Evolutionary conservation across 2,113 vertebrate genomes (phyloP).

Genomic region (Fulica atra): DNA sequence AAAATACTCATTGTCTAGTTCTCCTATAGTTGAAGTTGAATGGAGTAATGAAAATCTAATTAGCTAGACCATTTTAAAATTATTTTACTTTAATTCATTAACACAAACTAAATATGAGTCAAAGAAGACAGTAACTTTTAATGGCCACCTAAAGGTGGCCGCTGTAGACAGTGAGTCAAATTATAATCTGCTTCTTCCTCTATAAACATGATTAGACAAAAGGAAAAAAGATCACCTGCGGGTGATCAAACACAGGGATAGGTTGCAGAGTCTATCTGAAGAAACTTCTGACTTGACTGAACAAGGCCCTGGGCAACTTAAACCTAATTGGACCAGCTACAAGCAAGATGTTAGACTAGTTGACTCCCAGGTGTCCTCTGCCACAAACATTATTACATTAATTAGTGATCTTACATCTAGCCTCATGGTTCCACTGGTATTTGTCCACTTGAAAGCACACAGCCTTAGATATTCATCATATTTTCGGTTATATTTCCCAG

Average conservation of each 20-base stretch:
- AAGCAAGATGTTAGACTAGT: neutral
- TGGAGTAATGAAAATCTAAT: neutral
- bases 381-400: neutral
- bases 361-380: neutral
- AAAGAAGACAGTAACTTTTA: neutral
- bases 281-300: neutral
- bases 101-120: neutral
- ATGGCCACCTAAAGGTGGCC: rapidly evolving
- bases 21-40: neutral
- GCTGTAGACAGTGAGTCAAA: neutral
- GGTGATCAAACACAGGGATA: neutral
- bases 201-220: neutral
- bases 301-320: neutral
- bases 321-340: neutral
- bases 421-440: neutral
- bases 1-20: neutral
- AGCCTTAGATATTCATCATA: neutral
- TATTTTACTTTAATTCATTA: neutral
- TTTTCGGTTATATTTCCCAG: neutral
- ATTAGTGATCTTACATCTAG: neutral
- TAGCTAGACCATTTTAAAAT: neutral
- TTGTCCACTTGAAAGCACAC: neutral
- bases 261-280: neutral
- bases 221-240: neutral
- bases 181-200: neutral